Base-by-base conservation (phyloP, 2,113 vertebrate species). In the Theristicus caerulescens region DNA sequence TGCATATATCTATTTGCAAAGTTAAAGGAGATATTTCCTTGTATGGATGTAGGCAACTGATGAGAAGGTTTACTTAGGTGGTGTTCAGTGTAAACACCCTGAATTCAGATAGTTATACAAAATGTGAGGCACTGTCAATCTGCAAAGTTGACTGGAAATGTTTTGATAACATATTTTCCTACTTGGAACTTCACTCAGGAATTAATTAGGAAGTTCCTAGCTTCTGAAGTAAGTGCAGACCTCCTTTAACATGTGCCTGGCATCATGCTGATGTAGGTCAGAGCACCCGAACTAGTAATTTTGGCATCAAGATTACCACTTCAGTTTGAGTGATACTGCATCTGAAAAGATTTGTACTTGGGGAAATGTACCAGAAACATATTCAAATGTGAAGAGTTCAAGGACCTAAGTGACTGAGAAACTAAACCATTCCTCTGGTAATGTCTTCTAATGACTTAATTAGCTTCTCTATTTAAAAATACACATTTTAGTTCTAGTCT, bases 11-110 rank as follows among this genome's bases (percentile, higher is more conserved):
- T 84, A 70, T 89, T 88, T 88, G 81, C 46, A 55, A 84, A 88
- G 38, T 38, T 72, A 87, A 89, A 93, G 59, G 62, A 93, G 83
- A 32, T 55, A 64, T 88, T 93, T 90, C 72, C 79, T 96, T 82
- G 49, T 90, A 58, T 52, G 49, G 71, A 22, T 32, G 40, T 40
- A 66, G 57, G 51, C 0, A 1, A 36, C 29, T 47, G 72, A 55
- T 27, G 61, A 77, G 67, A 59, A 77, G 15, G 49, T 57, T 84
- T 89, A 32, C 61, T 46, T n/a, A 40, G 42, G 25, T 2, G 8
- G 14, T 61, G 65, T 89, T 82, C n/a, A 27, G 34, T 1, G 0
- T 85, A 90, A 93, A 88, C 34, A 59, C 26, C 32, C n/a, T 49
- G 47, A 76, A 72, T 91, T 81, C 64, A 70, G 65, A 40, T 34